A percentile compares a stretch with the other conserved stretches of the same genome.
phyloP scores from a whole-genome alignment of 2,113 vertebrate species.

The Hucho hucho region DNA sequence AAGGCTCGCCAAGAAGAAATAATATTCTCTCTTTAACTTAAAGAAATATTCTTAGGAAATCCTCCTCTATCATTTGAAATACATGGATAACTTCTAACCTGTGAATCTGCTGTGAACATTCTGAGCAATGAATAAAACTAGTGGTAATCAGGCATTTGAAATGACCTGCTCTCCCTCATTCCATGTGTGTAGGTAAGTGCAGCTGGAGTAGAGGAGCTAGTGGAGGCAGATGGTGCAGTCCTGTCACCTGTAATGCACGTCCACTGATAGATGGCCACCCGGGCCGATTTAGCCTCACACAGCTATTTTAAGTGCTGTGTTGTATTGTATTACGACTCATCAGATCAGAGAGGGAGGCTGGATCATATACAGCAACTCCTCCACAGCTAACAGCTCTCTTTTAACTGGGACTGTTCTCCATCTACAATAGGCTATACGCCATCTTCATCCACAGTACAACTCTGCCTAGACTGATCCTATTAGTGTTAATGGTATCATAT shows the following conservation, averaged over 20 bases:
- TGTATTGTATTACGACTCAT: conserved; percentile 14
- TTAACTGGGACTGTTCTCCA: neutral
- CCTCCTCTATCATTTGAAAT: no score
- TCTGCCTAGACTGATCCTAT: no score
- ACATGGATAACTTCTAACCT: no score
- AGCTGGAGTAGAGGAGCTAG: conserved; percentile 24
- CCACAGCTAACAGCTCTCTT: no score
- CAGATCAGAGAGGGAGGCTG: conserved; percentile 25
- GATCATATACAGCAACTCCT: neutral
- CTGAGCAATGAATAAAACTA: no score
- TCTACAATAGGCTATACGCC: no score
- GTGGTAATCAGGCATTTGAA: neutral
- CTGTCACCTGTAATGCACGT: conserved; percentile 56
- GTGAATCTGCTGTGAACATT: no score
- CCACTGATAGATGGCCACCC: conserved; percentile 58
- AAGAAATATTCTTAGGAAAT: no score
- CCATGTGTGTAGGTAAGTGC: conserved; percentile 32
- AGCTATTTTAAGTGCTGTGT: conserved; percentile 30
- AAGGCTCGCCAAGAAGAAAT: no score
- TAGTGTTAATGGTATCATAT: no score
- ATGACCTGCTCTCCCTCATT: conserved; percentile 28
- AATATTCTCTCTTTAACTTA: no score
- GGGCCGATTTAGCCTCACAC: conserved; percentile 29
- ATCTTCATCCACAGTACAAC: no score
- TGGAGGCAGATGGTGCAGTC: conserved; percentile 56